phyloP scores from a whole-genome alignment of 2,113 vertebrate species.

The Nothocercus nigrocapillus region DNA sequence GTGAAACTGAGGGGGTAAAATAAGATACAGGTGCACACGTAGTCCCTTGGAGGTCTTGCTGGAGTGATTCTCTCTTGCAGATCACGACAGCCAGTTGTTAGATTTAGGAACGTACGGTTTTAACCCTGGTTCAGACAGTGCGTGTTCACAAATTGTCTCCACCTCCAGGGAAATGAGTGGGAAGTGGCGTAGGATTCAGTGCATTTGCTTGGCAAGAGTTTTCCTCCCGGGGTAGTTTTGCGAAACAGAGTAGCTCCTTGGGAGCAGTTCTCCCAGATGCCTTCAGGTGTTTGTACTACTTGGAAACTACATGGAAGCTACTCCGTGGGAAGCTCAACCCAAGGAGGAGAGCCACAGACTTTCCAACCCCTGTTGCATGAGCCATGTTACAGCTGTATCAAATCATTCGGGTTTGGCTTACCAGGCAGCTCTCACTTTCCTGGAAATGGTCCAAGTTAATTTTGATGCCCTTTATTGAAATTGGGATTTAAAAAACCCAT shows the following conservation, averaged over 20 bases:
- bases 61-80: background rate
- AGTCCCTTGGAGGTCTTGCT: accelerated
- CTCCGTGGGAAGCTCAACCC: accelerated
- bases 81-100: background rate
- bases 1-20: background rate
- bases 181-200: background rate
- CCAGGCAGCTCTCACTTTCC: background rate
- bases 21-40: background rate
- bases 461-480: background rate
- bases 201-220: background rate
- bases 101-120: background rate
- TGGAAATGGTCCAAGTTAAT: background rate
- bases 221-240: background rate
- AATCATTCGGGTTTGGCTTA: background rate
- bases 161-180: background rate
- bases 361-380: background rate
- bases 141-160: background rate
- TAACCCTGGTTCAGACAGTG: background rate
- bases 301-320: background rate
- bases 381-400: no score
- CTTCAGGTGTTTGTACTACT: background rate
- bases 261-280: background rate
- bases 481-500: background rate
- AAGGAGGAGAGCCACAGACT: background rate
- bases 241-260: background rate